phyloP scores from a whole-genome alignment of 1,140 invertebrate species.

The Anastrepha obliqua region DNA sequence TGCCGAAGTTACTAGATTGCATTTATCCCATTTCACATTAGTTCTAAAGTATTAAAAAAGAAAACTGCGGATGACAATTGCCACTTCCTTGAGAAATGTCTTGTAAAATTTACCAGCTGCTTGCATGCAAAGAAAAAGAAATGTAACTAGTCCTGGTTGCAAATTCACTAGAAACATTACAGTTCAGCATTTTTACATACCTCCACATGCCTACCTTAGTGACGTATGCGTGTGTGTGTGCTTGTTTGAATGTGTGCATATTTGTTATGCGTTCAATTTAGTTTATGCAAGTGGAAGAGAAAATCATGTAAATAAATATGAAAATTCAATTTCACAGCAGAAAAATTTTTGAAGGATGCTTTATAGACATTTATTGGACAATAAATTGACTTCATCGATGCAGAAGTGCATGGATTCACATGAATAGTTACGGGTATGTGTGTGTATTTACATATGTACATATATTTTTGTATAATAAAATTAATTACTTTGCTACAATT shows the following conservation, averaged over 20 bases:
- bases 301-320: constrained; percentile 14
- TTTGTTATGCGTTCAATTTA: constrained; percentile 10
- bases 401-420: not conserved
- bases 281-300: constrained; percentile 18
- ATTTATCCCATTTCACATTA: too few species aligned
- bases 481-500: too few species aligned
- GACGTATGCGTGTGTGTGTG: not conserved
- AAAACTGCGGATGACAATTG: too few species aligned
- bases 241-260: not conserved
- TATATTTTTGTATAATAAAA: not conserved
- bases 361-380: constrained; percentile 46
- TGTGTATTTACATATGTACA: not conserved
- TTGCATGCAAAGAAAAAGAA: too few species aligned
- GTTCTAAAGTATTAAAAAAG: too few species aligned
- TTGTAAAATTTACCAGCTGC: too few species aligned
- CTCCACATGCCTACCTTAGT: too few species aligned
- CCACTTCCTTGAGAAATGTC: too few species aligned
- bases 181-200: too few species aligned
- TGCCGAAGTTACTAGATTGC: too few species aligned
- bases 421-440: not conserved
- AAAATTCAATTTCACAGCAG: constrained; percentile 45
- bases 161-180: too few species aligned
- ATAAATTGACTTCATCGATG: not conserved
- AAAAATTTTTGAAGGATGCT: constrained; percentile 42
- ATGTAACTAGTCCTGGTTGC: too few species aligned